Conservation (phyloP, 2,888 invertebrate genomes). For the Caenorhabditis becei region DNA sequence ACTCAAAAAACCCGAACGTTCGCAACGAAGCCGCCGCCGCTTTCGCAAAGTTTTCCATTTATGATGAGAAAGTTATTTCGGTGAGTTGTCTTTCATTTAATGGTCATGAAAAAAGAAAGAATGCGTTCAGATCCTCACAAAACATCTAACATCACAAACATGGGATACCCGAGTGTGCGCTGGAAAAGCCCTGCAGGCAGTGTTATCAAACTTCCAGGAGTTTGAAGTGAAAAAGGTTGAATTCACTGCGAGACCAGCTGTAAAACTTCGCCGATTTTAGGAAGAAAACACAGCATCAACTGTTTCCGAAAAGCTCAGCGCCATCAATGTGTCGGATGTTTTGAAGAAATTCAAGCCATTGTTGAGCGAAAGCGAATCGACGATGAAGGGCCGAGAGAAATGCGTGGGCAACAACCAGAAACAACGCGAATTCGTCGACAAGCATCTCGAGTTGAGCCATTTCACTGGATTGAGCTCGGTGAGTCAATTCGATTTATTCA, state of each 20-base stretch:
- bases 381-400: conserved; percentile 21
- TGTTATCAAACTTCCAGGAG: conserved; percentile 56
- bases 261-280: background rate
- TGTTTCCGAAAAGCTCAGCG: conserved; percentile 30
- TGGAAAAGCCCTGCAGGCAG: conserved; percentile 71
- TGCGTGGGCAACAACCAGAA: conserved; percentile 28
- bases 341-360: conserved; percentile 59
- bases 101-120: too few species aligned
- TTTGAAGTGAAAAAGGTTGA: conserved; percentile 18
- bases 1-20: conserved; percentile 76
- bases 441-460: conserved; percentile 73
- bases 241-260: background rate
- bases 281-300: background rate
- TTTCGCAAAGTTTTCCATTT: conserved; percentile 72
- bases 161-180: conserved; percentile 79
- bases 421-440: conserved; percentile 74
- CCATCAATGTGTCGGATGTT: conserved; percentile 55
- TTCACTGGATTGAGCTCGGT: conserved; percentile 65
- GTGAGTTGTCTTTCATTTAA: too few species aligned
- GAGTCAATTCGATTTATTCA: background rate
- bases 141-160: conserved; percentile 63
- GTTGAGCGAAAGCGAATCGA: conserved; percentile 39
- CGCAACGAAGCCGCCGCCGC: conserved; percentile 76
- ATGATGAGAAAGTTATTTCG: conserved; percentile 66
- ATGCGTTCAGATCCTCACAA: conserved; percentile 59